A percentile compares a stretch with the other conserved stretches of the same genome.
phyloP scores from a whole-genome alignment of 1,140 invertebrate species.

The Aphaenogaster rudis region DNA sequence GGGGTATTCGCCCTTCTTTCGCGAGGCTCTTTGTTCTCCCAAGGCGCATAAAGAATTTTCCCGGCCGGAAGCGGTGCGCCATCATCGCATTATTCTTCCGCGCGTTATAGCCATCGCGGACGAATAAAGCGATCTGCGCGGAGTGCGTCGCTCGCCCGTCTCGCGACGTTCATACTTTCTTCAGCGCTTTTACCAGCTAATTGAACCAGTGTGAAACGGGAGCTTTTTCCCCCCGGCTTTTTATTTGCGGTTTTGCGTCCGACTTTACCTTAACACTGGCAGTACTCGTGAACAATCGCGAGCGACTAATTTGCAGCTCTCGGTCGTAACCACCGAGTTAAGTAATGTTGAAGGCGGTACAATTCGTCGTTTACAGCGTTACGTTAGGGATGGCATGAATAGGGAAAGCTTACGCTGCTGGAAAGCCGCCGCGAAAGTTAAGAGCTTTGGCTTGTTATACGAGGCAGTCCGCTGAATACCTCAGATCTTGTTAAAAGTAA shows the following conservation, averaged over 20 bases:
- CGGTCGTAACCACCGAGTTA: slow-evolving; percentile 34
- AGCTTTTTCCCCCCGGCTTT: slow-evolving; percentile 22
- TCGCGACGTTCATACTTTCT: not conserved
- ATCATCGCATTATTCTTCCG: slow-evolving; percentile 43
- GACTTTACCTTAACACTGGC: slow-evolving; percentile 20
- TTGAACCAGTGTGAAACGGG: slow-evolving; percentile 39
- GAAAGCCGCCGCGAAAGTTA: slow-evolving; percentile 46
- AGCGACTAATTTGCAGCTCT: slow-evolving; percentile 52
- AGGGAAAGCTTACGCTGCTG: slow-evolving; percentile 40
- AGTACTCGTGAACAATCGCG: slow-evolving; percentile 42
- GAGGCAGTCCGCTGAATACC: slow-evolving; percentile 14
- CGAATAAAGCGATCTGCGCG: slow-evolving; percentile 30
- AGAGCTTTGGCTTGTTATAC: slow-evolving; percentile 24
- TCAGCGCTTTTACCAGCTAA: slow-evolving; percentile 43
- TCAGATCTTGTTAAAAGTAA: slow-evolving; percentile 33
- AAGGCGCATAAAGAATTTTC: slow-evolving; percentile 34
- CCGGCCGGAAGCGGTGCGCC: slow-evolving; percentile 29
- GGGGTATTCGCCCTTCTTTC: not conserved
- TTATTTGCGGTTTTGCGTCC: slow-evolving; percentile 35
- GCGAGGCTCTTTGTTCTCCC: slow-evolving; percentile 38
- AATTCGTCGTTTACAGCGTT: slow-evolving; percentile 58
- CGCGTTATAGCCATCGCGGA: not conserved
- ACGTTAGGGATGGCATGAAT: slow-evolving; percentile 34
- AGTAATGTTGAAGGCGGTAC: slow-evolving; percentile 50
- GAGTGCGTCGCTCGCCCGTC: slow-evolving; percentile 10